Percentiles rank a stretch among this genome's conserved stretches.
Conservation (phyloP, 1,140 invertebrate genomes). For the Sesamia nonagrioides region DNA sequence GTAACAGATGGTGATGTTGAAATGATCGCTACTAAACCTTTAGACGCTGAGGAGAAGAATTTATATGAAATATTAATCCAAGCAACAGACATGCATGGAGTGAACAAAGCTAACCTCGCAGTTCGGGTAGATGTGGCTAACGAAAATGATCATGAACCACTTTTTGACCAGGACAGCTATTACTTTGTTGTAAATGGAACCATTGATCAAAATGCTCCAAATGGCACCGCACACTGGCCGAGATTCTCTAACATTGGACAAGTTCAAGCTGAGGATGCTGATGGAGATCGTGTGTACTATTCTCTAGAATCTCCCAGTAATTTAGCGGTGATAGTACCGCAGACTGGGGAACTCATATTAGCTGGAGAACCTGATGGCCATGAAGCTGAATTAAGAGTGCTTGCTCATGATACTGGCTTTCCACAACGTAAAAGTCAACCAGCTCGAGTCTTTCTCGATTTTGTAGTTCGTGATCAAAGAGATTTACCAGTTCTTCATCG, state of each 20-base stretch:
- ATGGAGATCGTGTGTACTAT: slow-evolving; percentile 96
- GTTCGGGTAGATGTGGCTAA: slow-evolving; percentile 93
- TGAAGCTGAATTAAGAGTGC: slow-evolving; percentile 91
- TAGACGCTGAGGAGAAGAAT: slow-evolving; percentile 92
- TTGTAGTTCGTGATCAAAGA: slow-evolving; percentile 89
- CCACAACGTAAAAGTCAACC: slow-evolving; percentile 91
- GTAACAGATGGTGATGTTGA: slow-evolving; percentile 89
- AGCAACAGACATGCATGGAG: slow-evolving; percentile 91
- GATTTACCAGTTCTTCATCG: slow-evolving; percentile 89
- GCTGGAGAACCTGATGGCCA: slow-evolving; percentile 91
- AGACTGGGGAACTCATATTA: slow-evolving; percentile 95
- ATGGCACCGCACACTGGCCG: slow-evolving; percentile 89
- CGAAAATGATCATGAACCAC: slow-evolving; percentile 96
- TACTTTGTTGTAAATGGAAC: slow-evolving; percentile 91
- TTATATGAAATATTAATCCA: slow-evolving; percentile 92
- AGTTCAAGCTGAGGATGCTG: slow-evolving; percentile 94
- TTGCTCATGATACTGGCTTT: slow-evolving; percentile 93
- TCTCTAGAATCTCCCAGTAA: slow-evolving; percentile 93
- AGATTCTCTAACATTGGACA: slow-evolving; percentile 93
- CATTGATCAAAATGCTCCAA: slow-evolving; percentile 84
- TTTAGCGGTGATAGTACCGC: slow-evolving; percentile 95
- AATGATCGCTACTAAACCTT: slow-evolving; percentile 90
- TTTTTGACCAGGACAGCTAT: slow-evolving; percentile 93
- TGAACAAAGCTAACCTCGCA: slow-evolving; percentile 92
- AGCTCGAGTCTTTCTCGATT: slow-evolving; percentile 92